Evolutionary conservation across 1,140 invertebrate species (phyloP).

Genomic region (Drosophila pallidifrons): DNA sequence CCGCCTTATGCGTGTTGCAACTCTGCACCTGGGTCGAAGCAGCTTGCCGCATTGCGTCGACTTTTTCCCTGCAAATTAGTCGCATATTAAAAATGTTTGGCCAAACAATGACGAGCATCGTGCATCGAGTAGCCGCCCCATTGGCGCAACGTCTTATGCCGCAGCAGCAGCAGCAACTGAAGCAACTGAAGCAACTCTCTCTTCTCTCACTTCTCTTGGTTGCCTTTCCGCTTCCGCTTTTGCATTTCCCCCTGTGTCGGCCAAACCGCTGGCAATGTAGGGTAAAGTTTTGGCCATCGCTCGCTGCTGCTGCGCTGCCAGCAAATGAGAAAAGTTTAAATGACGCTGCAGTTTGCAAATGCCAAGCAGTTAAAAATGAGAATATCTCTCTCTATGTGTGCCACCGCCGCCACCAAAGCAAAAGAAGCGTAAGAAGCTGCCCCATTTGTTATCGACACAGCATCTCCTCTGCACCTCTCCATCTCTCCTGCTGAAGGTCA

Average conservation of each 20-base stretch:
- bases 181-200: background rate
- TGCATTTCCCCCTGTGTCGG: too few species aligned
- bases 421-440: slow-evolving; percentile 28
- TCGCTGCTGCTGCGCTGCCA: slow-evolving; percentile 60
- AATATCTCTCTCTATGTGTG: slow-evolving; percentile 65
- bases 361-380: slow-evolving; percentile 80
- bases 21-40: slow-evolving; percentile 3
- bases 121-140: slow-evolving; percentile 30
- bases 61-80: slow-evolving; percentile 69
- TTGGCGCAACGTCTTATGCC: slow-evolving; percentile 47
- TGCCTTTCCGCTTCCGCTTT: background rate
- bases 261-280: slow-evolving; percentile 57
- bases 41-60: slow-evolving; percentile 66
- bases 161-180: background rate
- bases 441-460: slow-evolving; percentile 73
- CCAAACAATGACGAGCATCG: slow-evolving; percentile 66
- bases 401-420: background rate
- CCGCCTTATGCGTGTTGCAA: slow-evolving; percentile 2
- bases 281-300: slow-evolving; percentile 60
- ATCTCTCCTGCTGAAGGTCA: slow-evolving; percentile 59
- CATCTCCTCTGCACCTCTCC: background rate
- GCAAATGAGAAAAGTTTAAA: slow-evolving; percentile 83
- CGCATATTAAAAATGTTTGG: slow-evolving; percentile 81
- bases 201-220: background rate
- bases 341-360: slow-evolving; percentile 83